phyloP scores from a whole-genome alignment of 2,113 vertebrate genomes.

The Eurystomus gularis region DNA sequence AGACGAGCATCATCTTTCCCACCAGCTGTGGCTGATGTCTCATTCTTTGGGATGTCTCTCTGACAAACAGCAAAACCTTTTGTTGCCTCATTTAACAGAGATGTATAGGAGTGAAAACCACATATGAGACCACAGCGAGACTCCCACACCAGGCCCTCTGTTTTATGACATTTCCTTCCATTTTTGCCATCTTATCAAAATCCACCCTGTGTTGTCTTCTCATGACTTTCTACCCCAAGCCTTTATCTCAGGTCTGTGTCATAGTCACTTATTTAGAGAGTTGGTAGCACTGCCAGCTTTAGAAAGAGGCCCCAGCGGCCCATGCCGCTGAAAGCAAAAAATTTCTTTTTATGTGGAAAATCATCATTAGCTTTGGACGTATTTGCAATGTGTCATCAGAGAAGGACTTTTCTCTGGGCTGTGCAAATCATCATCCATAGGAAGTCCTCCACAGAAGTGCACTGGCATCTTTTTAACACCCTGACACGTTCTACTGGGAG shows the following conservation, averaged over 20 bases:
- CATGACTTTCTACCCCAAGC: not conserved
- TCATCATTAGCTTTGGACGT: not conserved
- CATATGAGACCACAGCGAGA: not conserved
- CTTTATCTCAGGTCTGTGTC: slow-evolving; percentile 13
- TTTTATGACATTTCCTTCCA: not conserved
- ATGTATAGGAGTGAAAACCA: not conserved
- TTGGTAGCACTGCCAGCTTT: not conserved
- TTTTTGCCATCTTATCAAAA: not conserved
- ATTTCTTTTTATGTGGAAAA: slow-evolving; percentile 27
- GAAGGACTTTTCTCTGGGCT: not conserved
- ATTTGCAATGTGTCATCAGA: not conserved
- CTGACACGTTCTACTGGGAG: slow-evolving; percentile 5
- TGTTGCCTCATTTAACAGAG: not conserved
- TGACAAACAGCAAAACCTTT: not conserved
- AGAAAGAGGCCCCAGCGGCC: not conserved
- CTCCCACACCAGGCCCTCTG: not conserved
- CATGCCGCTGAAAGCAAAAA: not conserved
- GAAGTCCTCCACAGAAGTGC: slow-evolving; percentile 20
- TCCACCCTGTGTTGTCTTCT: not conserved
- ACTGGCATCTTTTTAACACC: slow-evolving; percentile 24
- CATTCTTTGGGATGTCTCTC: not conserved
- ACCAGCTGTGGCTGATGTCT: not conserved
- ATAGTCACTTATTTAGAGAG: not conserved
- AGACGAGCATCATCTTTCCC: not conserved
- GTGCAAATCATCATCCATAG: not conserved